These are phyloP conservation scores for Epizoanthus fatuus DNA, from an alignment of 92 coral and sea anemone genomes.

Conservation along the genomic window DNA sequence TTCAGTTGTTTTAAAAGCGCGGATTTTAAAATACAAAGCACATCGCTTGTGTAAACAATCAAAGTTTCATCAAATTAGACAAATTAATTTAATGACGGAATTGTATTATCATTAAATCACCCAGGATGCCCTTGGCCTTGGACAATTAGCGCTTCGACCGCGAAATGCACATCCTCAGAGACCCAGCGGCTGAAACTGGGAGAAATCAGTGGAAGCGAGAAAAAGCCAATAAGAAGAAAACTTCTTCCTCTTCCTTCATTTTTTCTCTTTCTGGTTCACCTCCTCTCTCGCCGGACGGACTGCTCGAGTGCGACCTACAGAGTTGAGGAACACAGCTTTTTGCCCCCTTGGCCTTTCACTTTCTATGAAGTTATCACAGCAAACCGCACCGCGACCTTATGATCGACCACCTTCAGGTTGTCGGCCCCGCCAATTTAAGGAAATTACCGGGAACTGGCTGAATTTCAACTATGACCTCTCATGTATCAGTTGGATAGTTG, in stretches of 20 bases:
- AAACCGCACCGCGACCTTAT: constrained; percentile 34
- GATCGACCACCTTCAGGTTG: background rate
- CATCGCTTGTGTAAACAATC: background rate
- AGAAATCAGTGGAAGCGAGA: too few relatives aligned
- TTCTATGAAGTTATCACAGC: constrained; percentile 9
- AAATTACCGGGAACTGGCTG: too few relatives aligned
- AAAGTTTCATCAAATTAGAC: constrained; percentile 11
- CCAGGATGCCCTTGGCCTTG: background rate
- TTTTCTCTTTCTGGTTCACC: too few relatives aligned
- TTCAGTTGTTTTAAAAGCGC: background rate
- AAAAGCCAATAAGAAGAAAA: too few relatives aligned
- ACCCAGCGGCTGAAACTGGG: too few relatives aligned
- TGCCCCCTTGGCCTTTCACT: background rate
- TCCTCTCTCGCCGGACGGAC: too few relatives aligned
- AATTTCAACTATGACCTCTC: too few relatives aligned
- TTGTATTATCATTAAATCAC: constrained; percentile 33
- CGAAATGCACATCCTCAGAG: background rate
- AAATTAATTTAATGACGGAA: constrained; percentile 1
- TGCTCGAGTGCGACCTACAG: constrained; percentile 1
- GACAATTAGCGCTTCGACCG: constrained; percentile 29
- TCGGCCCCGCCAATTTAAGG: background rate
- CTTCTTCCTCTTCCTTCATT: too few relatives aligned
- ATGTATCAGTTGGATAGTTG: too few relatives aligned
- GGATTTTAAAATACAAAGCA: background rate
- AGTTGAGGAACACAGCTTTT: background rate